phyloP scores from a whole-genome alignment of 2,797 vertebrate species.

The Sebastes hubbsi region DNA sequence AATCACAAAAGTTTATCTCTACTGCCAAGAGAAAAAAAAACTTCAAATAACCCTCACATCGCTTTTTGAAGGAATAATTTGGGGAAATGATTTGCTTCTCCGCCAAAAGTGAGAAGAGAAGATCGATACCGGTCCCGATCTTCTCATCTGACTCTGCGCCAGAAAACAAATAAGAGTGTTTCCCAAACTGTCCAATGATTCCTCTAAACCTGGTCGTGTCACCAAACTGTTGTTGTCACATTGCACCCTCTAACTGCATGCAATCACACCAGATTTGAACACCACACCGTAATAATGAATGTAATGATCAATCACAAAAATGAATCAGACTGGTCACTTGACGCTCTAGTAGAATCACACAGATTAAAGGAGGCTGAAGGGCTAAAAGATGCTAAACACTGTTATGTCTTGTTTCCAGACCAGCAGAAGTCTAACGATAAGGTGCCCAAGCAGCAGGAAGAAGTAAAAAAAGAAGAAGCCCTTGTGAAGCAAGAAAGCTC shows the following conservation, averaged over 20 bases:
- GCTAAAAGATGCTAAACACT: neutral
- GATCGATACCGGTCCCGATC: neutral
- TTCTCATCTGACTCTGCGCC: neutral
- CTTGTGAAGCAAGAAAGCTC: neutral
- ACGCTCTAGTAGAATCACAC: neutral
- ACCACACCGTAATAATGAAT: neutral
- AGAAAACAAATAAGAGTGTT: neutral
- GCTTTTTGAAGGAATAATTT: neutral
- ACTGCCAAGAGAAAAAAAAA: neutral
- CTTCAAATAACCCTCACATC: neutral
- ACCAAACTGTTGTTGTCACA: neutral
- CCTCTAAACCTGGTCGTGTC: neutral
- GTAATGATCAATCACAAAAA: neutral
- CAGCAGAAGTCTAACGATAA: neutral
- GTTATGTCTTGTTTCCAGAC: constrained; percentile 2
- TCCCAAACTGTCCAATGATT: neutral
- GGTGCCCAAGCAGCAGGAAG: neutral
- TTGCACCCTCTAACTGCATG: constrained; percentile 20
- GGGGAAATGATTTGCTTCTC: neutral
- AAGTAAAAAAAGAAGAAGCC: neutral
- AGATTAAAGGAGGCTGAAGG: neutral
- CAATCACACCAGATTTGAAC: constrained; percentile 16
- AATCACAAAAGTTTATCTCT: neutral
- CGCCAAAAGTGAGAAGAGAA: too few species aligned
- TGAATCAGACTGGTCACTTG: neutral